Base-by-base conservation (phyloP, 1,140 invertebrate genomes). In the Papilio aristodemus region DNA sequence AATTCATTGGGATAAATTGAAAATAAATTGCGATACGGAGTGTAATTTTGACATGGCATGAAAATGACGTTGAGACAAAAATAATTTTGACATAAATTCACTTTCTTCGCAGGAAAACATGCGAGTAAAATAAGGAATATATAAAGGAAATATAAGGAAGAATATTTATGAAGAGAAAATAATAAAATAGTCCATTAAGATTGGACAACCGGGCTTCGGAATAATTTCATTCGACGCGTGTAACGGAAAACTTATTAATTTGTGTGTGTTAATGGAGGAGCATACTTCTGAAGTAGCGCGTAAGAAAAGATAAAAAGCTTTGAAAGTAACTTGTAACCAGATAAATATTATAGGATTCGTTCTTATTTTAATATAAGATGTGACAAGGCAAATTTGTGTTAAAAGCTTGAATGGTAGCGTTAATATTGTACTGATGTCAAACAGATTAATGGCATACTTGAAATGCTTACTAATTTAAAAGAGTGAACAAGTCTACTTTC, bases 201-300 rank as follows among this genome's bases (percentile, higher is more conserved):
- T 50, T 10, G n/a, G 41, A 43, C 41, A 43, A 43, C 13, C 41
- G 9, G 19, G 46, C 46, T 8, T 50, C 46, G 46, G 27, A 32
- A 32, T 50, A 50, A 50, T 50, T 50, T 50, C 46, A 22, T 19
- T 50, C 19, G 46, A 50, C 46, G 46, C 10, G 10, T 50, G 46
- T 50, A 50, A 50, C 8, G 17, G 46, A 19, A 50, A 50, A 50
- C 46, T 50, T 50, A 50, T 50, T 50, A 50, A 50, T 50, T 50
- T 50, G 46, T 10, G 41, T 4, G 46, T 22, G 17, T 22, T 50
- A 50, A 50, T 50, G 46, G 46, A 50, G 46, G 19, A 17, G 46
- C 46, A 22, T 50, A 10, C 46, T 43, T 14, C 4, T 5, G 46
- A 50, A 39, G 38, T 39, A 39, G 11, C 38, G 10, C 38, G 17